These are phyloP conservation scores for Calyptomena viridis DNA, from an alignment of 2,113 vertebrate genomes.

Conservation along the genomic window DNA sequence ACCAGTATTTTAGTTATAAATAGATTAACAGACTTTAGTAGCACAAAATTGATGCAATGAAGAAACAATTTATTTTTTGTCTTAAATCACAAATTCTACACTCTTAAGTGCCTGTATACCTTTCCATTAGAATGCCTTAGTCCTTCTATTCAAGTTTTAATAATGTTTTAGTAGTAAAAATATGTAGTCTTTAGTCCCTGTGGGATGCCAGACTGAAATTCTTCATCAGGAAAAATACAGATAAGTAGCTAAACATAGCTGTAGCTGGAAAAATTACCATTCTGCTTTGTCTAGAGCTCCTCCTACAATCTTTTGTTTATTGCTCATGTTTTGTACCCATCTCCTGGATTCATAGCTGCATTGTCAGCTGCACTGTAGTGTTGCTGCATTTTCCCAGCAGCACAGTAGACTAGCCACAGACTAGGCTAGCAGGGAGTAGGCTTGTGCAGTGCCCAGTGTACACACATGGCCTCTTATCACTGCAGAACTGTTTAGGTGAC, in stretches of 20 bases:
- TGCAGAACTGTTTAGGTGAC: neutral
- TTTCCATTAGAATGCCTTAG: neutral
- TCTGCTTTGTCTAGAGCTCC: neutral
- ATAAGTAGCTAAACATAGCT: neutral
- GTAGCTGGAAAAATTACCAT: neutral
- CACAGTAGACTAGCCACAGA: neutral
- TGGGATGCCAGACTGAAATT: neutral
- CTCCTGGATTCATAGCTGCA: neutral
- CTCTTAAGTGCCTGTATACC: neutral
- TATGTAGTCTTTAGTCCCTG: neutral
- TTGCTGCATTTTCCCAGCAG: neutral
- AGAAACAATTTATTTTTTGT: neutral
- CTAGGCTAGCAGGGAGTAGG: accelerated
- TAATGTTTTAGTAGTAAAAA: neutral
- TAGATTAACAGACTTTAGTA: neutral
- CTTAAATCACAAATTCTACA: neutral
- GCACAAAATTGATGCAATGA: neutral
- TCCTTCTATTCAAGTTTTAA: neutral
- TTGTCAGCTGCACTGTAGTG: neutral
- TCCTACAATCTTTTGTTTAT: neutral
- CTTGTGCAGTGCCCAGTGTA: neutral
- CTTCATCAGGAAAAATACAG: neutral
- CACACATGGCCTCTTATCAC: accelerated
- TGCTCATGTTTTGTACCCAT: accelerated
- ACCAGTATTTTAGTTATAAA: neutral